A percentile compares a stretch with the other conserved stretches of the same genome.
phyloP scores from a whole-genome alignment of 2,888 invertebrate species.

The Cryptosula pallasiana region DNA sequence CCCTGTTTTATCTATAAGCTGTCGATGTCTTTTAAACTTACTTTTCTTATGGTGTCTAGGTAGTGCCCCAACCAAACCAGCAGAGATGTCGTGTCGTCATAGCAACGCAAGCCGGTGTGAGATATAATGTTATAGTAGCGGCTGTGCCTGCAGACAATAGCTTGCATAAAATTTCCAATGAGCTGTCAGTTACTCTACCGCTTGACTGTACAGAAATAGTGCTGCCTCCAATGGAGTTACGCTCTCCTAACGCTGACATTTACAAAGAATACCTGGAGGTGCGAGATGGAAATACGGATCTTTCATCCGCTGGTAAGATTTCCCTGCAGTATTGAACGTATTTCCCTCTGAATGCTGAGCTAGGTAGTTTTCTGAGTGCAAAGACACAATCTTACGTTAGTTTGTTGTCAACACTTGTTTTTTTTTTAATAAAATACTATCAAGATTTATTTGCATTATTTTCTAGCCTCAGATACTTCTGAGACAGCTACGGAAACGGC shows the following conservation, averaged over 20 bases:
- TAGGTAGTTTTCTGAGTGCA: no score
- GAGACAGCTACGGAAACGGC: background rate
- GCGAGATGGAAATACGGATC: conserved; percentile 34
- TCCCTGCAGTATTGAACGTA: no score
- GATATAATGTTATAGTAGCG: conserved; percentile 45
- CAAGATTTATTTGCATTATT: no score
- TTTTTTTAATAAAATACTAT: no score
- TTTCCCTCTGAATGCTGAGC: no score
- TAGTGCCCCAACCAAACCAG: background rate
- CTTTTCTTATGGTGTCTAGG: no score
- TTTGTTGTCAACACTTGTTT: no score
- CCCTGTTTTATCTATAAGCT: no score
- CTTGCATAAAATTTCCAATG: conserved; percentile 46
- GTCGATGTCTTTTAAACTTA: no score
- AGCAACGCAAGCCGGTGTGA: conserved; percentile 24
- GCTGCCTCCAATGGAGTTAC: conserved; percentile 39
- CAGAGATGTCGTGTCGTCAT: conserved; percentile 7
- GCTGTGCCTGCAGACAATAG: conserved; percentile 36
- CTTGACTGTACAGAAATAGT: conserved; percentile 40
- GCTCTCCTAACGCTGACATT: conserved; percentile 40
- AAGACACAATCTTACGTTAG: no score
- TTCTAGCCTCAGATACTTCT: conserved; percentile 8
- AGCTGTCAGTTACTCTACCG: conserved; percentile 47
- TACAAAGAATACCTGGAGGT: conserved; percentile 49
- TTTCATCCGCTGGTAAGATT: conserved; percentile 8